These are phyloP conservation scores for Sycophila sp. DNA, from an alignment of 1,140 invertebrate species.

Conservation along the genomic window DNA sequence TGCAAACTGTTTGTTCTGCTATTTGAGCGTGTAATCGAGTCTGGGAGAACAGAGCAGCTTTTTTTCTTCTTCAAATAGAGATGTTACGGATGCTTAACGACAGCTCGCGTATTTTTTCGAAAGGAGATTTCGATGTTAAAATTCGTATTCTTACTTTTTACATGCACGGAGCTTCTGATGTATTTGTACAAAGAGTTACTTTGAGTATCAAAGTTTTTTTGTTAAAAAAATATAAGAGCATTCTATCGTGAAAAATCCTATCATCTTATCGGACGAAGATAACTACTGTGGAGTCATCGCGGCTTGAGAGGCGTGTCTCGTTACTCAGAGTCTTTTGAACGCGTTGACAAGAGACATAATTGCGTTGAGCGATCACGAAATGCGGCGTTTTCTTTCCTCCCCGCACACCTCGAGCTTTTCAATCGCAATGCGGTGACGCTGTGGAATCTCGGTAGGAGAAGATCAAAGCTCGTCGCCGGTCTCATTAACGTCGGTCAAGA, in stretches of 20 bases:
- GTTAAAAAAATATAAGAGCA: neutral
- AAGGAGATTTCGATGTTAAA: too few relatives aligned
- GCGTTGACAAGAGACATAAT: conserved; percentile 41
- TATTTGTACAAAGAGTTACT: too few relatives aligned
- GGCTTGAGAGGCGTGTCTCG: conserved; percentile 5
- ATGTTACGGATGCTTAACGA: too few relatives aligned
- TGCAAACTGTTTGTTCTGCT: too few relatives aligned
- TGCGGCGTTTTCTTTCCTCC: neutral
- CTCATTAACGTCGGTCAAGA: neutral
- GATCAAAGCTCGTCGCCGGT: neutral
- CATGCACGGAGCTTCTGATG: too few relatives aligned
- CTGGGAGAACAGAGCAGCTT: too few relatives aligned
- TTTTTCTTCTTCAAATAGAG: too few relatives aligned
- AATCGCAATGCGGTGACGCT: conserved; percentile 12
- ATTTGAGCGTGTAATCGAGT: too few relatives aligned
- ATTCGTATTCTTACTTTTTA: too few relatives aligned
- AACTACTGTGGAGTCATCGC: conserved; percentile 31
- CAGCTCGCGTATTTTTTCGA: too few relatives aligned
- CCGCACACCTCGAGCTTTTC: neutral
- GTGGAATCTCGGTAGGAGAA: conserved; percentile 1
- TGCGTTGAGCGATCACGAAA: conserved; percentile 34
- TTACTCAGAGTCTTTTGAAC: conserved; percentile 7
- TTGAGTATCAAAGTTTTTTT: too few relatives aligned
- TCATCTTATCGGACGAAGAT: conserved; percentile 6
- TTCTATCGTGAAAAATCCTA: neutral